These are phyloP conservation scores for Xylota sylvarum DNA, from an alignment of 2,888 invertebrate genomes.

Conservation along the genomic window DNA sequence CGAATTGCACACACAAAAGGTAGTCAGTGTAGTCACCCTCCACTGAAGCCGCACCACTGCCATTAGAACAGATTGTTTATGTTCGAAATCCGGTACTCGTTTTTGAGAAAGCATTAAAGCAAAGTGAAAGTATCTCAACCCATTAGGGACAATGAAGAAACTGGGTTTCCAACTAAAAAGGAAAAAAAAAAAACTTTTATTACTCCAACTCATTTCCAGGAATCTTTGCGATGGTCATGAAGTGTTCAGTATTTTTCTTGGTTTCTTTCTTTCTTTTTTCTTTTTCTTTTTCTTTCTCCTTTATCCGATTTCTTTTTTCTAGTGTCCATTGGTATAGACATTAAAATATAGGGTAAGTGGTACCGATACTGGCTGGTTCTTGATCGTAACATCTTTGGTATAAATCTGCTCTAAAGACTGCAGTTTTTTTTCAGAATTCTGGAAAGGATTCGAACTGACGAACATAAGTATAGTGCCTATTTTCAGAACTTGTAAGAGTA, in stretches of 20 bases:
- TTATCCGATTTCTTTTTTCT: constrained; percentile 1
- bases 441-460: too few relatives aligned
- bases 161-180: constrained; percentile 3
- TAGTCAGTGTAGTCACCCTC: constrained; percentile 20
- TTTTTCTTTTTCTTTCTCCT: not conserved
- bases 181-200: constrained; percentile 34
- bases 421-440: not conserved
- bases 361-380: not conserved
- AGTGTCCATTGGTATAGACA: constrained; percentile 23
- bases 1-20: constrained; percentile 19
- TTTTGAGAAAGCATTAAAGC: constrained; percentile 62
- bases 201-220: constrained; percentile 51
- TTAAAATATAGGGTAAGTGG: constrained; percentile 17
- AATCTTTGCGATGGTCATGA: constrained; percentile 36
- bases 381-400: too few relatives aligned
- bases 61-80: constrained; percentile 68
- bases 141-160: constrained; percentile 61
- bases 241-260: constrained; percentile 34
- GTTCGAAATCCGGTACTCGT: constrained; percentile 57
- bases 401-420: too few relatives aligned
- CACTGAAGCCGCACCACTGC: constrained; percentile 26
- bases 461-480: too few relatives aligned
- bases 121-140: constrained; percentile 66
- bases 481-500: too few relatives aligned
- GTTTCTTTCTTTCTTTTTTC: not conserved